Conservation (phyloP, 2,888 invertebrate genomes). For the Ectobius pallidus region DNA sequence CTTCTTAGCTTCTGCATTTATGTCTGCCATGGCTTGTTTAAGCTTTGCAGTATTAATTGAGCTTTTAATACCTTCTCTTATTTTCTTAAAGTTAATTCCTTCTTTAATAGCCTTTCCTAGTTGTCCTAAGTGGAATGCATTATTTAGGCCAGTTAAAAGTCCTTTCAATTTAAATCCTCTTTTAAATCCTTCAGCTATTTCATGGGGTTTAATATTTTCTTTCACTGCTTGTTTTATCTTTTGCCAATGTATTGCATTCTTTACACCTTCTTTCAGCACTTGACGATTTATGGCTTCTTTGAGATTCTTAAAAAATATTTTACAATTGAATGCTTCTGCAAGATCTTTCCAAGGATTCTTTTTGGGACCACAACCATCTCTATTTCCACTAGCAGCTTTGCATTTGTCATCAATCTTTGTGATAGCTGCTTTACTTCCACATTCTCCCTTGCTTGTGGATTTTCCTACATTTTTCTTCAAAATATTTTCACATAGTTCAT, state of each 20-base stretch:
- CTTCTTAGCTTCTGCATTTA: neutral
- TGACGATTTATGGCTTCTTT: neutral
- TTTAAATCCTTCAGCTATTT: neutral
- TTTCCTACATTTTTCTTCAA: too few relatives aligned
- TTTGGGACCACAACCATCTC: too few relatives aligned
- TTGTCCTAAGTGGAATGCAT: neutral
- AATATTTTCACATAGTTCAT: too few relatives aligned
- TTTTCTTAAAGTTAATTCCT: neutral
- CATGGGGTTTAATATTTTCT: neutral
- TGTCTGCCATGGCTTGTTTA: neutral
- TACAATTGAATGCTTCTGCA: neutral
- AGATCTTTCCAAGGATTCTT: neutral
- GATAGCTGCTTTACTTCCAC: too few relatives aligned
- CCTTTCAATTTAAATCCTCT: constrained; percentile 10
- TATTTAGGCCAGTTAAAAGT: neutral
- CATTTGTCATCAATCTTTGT: too few relatives aligned
- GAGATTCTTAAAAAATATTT: neutral
- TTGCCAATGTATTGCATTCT: neutral
- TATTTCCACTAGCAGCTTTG: too few relatives aligned
- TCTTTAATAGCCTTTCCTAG: neutral
- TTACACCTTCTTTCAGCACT: neutral
- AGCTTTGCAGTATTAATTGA: neutral
- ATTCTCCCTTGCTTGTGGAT: too few relatives aligned
- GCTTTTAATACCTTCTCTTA: neutral
- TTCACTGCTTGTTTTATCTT: neutral